Conservation (phyloP, 2,797 vertebrate genomes). For the Tapirus indicus region DNA sequence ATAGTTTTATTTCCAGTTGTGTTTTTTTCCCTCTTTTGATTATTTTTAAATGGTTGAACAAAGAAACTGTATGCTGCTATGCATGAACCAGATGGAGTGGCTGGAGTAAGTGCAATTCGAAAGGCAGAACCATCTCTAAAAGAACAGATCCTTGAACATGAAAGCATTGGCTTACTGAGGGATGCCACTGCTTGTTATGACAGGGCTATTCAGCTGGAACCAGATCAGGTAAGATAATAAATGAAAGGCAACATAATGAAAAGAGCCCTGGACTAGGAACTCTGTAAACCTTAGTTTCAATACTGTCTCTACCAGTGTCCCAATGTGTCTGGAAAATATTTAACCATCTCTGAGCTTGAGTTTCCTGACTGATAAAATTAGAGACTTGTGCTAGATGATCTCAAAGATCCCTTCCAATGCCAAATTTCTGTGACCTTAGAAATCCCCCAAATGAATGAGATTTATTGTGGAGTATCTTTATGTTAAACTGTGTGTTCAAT, state of each 20-base stretch:
- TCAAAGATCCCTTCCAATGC: conserved; percentile 22
- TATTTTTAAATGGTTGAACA: conserved; percentile 59
- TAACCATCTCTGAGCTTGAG: conserved; percentile 4
- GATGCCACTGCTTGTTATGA: conserved; percentile 99
- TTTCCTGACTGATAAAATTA: conserved; percentile 34
- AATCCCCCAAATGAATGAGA: background rate
- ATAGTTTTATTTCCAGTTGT: conserved; percentile 50
- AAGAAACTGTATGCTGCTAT: conserved; percentile 96
- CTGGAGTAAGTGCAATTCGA: conserved; percentile 96
- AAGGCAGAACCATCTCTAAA: conserved; percentile 97
- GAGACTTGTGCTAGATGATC: background rate
- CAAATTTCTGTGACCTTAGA: conserved; percentile 5
- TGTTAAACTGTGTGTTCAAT: background rate
- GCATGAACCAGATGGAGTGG: conserved; percentile 98
- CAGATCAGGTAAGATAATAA: conserved; percentile 93
- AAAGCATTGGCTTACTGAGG: conserved; percentile 96
- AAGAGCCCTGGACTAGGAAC: background rate
- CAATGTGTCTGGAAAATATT: conserved; percentile 7
- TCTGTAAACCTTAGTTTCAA: background rate
- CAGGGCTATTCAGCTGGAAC: conserved; percentile 97
- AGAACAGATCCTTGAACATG: conserved; percentile 98
- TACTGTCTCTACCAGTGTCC: background rate
- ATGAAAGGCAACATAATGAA: background rate
- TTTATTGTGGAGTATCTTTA: conserved; percentile 14
- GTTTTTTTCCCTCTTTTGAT: conserved; percentile 31